Conservation (phyloP, 2,888 invertebrate species). For the Cosmia pyralina region DNA sequence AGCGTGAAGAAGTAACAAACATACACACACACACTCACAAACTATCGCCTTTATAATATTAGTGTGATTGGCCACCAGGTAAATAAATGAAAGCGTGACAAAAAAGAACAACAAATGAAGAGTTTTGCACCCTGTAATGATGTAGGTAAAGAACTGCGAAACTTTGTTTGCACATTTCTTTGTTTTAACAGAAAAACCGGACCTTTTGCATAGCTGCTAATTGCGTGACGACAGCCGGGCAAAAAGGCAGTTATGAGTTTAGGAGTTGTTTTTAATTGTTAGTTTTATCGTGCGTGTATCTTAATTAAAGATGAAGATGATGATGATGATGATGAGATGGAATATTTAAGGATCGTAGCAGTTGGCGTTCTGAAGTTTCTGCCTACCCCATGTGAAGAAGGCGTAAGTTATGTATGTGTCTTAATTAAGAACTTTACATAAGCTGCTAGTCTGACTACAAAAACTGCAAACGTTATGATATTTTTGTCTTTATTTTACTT, state of each 20-base stretch:
- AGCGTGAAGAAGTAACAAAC: no score
- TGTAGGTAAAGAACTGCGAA: slow-evolving; percentile 56
- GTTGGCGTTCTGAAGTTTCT: no score
- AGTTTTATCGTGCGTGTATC: slow-evolving; percentile 18
- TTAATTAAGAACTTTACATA: neutral
- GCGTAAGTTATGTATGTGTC: no score
- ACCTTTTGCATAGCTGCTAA: slow-evolving; percentile 50
- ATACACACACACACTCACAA: no score
- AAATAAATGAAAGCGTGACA: slow-evolving; percentile 58
- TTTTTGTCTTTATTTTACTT: slow-evolving; percentile 4
- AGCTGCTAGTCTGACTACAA: neutral
- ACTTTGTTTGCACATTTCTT: slow-evolving; percentile 61
- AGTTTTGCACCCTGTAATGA: slow-evolving; percentile 63
- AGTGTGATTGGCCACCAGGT: slow-evolving; percentile 59
- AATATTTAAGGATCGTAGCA: no score
- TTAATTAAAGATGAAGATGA: neutral
- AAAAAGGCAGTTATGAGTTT: slow-evolving; percentile 37
- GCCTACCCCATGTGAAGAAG: no score
- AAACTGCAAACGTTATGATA: neutral
- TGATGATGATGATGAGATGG: no score
- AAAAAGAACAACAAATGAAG: slow-evolving; percentile 61
- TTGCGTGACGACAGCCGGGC: slow-evolving; percentile 38
- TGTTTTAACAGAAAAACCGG: slow-evolving; percentile 50
- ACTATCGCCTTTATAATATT: no score
- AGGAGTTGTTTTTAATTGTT: slow-evolving; percentile 36